Conservation (phyloP, 2,888 invertebrate genomes). For the Xanthia icteritia region DNA sequence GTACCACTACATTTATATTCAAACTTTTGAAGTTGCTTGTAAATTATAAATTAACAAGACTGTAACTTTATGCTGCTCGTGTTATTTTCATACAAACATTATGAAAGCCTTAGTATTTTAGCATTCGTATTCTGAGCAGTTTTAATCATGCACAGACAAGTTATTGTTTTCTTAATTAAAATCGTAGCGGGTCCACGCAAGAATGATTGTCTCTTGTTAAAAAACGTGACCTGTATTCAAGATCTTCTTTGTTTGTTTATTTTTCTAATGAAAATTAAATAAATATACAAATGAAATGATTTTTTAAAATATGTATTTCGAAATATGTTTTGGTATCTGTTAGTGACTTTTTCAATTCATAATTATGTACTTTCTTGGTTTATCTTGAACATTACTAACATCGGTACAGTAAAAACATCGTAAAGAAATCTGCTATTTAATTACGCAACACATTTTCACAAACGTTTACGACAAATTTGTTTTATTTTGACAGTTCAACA, state of each 20-base stretch:
- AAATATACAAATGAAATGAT: not conserved
- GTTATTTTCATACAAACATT: constrained; percentile 8
- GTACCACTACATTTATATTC: not conserved
- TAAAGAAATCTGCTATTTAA: not conserved
- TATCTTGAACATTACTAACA: not conserved
- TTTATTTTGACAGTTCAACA: too few species aligned
- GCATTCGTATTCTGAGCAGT: constrained; percentile 32
- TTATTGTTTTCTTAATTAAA: constrained; percentile 57
- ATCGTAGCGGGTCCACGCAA: constrained; percentile 25
- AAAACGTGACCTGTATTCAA: constrained; percentile 29
- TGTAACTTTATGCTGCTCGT: not conserved
- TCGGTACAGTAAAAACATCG: not conserved
- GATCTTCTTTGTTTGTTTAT: constrained; percentile 8
- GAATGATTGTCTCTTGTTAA: constrained; percentile 37
- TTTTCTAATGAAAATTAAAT: not conserved
- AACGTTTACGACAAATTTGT: too few species aligned
- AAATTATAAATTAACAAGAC: not conserved
- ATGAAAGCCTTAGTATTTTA: constrained; percentile 14
- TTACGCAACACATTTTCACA: too few species aligned
- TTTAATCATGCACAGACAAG: constrained; percentile 48
- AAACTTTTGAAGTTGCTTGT: not conserved
- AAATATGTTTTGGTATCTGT: not conserved
- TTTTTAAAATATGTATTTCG: constrained; percentile 5
- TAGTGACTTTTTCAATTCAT: not conserved
- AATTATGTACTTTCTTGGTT: not conserved